Evolutionary conservation across 2,888 invertebrate species (phyloP).

Genomic region (Eristalis pertinax): DNA sequence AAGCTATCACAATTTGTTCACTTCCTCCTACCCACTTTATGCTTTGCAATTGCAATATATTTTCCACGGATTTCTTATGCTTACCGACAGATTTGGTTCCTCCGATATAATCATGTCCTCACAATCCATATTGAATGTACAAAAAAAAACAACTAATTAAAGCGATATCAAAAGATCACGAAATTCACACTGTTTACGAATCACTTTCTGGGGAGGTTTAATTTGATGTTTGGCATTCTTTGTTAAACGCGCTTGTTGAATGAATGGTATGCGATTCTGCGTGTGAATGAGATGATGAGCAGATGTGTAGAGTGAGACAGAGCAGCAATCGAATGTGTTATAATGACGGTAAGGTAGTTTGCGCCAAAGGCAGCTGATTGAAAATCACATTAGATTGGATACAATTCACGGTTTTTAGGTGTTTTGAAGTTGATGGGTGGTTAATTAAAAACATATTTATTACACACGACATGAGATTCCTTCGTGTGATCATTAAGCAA

Average conservation of each 20-base stretch:
- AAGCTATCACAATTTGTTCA: not conserved
- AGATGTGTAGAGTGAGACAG: not conserved
- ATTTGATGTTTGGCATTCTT: constrained; percentile 27
- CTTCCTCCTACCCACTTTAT: not conserved
- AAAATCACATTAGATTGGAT: not conserved
- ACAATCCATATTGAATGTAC: constrained; percentile 76
- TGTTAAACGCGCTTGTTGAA: constrained; percentile 48
- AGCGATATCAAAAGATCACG: not conserved
- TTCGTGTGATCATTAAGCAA: too few species aligned
- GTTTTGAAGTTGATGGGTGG: not conserved
- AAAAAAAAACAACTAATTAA: not conserved
- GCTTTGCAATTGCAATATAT: not conserved
- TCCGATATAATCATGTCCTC: constrained; percentile 80
- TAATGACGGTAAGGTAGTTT: not conserved
- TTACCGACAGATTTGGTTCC: constrained; percentile 78
- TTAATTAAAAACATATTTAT: too few species aligned
- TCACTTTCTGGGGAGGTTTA: constrained; percentile 17
- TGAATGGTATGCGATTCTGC: constrained; percentile 3
- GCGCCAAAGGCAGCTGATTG: not conserved
- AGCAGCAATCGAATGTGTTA: not conserved
- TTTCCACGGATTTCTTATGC: constrained; percentile 59
- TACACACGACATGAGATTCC: too few species aligned
- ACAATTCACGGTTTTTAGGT: not conserved
- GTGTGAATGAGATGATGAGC: constrained; percentile 28
- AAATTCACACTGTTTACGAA: constrained; percentile 38